These are phyloP conservation scores for Cavia aperea DNA, from an alignment of 2,113 vertebrate species.

Conservation along the genomic window DNA sequence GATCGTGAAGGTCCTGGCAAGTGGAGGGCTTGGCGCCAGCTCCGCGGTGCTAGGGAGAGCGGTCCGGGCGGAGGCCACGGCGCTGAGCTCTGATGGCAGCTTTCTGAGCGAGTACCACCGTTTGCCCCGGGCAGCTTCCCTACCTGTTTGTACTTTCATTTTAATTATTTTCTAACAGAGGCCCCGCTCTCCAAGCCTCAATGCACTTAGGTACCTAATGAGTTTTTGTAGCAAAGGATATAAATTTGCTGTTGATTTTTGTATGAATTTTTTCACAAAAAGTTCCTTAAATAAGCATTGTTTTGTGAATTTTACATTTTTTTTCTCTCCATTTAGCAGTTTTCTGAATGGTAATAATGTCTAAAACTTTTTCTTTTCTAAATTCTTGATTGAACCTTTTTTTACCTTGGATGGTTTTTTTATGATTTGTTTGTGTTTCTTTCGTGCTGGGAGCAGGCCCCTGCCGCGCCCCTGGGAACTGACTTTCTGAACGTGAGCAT, in stretches of 20 bases:
- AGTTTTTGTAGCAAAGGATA: slow-evolving; percentile 78
- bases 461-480: slow-evolving; percentile 36
- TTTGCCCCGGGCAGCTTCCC: slow-evolving; percentile 80
- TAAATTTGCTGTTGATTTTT: slow-evolving; percentile 79
- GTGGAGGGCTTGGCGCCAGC: slow-evolving; percentile 64
- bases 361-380: slow-evolving; percentile 61
- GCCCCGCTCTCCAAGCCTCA: slow-evolving; percentile 23
- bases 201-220: slow-evolving; percentile 59
- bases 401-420: slow-evolving; percentile 29
- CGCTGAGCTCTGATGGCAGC: slow-evolving; percentile 49
- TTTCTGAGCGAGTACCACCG: slow-evolving; percentile 50
- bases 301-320: slow-evolving; percentile 76
- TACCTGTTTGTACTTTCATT: slow-evolving; percentile 74
- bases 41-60: slow-evolving; percentile 70
- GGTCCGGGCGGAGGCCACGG: slow-evolving; percentile 64
- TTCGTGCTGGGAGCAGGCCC: slow-evolving; percentile 69
- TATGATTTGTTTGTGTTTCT: slow-evolving; percentile 42
- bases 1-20: slow-evolving; percentile 71
- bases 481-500: slow-evolving; percentile 57
- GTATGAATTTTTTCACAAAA: slow-evolving; percentile 72
- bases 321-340: slow-evolving; percentile 70
- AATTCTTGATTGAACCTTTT: slow-evolving; percentile 64
- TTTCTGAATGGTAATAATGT: slow-evolving; percentile 69
- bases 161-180: slow-evolving; percentile 73
- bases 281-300: slow-evolving; percentile 67